Evolutionary conservation across 2,113 vertebrate genomes (phyloP).

Genomic region (Monarcha castaneiventris): DNA sequence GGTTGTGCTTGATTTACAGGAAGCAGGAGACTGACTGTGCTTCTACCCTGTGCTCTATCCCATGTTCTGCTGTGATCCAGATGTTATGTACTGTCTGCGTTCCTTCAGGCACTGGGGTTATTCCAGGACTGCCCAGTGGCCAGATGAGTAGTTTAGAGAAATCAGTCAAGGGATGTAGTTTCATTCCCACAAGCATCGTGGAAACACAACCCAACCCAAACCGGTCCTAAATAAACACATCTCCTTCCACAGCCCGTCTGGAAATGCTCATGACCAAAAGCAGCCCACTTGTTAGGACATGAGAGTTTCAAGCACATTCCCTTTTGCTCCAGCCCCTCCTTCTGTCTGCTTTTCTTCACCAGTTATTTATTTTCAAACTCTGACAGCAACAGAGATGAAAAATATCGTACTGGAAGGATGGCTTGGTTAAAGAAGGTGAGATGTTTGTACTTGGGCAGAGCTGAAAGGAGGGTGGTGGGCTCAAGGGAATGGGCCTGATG

Average conservation of each 20-base stretch:
- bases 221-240: neutral
- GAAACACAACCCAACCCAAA: neutral
- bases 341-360: constrained; percentile 9
- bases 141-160: neutral
- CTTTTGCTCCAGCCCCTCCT: neutral
- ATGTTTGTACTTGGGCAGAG: neutral
- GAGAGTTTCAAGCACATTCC: neutral
- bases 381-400: neutral
- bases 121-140: neutral
- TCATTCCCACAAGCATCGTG: neutral
- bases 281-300: neutral
- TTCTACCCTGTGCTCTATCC: neutral
- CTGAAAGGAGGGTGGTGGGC: neutral
- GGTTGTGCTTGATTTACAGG: neutral
- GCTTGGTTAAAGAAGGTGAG: neutral
- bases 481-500: neutral
- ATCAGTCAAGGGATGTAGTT: neutral
- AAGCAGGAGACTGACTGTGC: neutral
- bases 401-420: neutral
- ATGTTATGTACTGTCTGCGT: neutral
- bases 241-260: neutral
- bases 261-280: neutral
- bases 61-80: neutral
- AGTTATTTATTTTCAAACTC: neutral
- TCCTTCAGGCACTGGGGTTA: neutral